Evolutionary conservation across 2,113 vertebrate genomes (phyloP), one percentile per base, ranked within the genome.

Genomic region (Neodontobutis hainanensis): DNA sequence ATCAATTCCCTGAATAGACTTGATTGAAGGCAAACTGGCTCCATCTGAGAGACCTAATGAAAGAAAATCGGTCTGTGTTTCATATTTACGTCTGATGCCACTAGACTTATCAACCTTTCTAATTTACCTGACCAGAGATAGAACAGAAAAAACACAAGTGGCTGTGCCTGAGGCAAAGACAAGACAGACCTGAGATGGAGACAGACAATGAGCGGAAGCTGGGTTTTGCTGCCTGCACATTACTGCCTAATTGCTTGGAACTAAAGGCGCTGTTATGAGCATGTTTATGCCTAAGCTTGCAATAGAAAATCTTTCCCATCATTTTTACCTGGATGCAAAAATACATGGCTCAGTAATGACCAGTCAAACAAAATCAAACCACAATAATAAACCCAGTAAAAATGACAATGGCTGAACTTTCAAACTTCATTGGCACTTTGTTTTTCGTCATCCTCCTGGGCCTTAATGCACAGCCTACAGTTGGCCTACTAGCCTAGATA

Each of bases 171-270:
- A 68, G 76, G 82, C 68, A 60, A 61, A 84, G 73, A 75, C 67
- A 47, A 74, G 80, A 65, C 70, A 46, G 68, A 66, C 70, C 57
- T 8, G 77, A 73, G 87, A 82, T 69, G 59, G 83, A 83, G 83
- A 75, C 60, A 58, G 72, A 79, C 66, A 73, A 63, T 32, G 61
- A 69, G 70, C 62, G 77, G 81, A 70, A 45, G 76, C 73, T 35
- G 71, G 62, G 73, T 34, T 27, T 71, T 65, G 72, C 82, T 69
- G 70, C 79, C 36, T 63, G 78, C 80, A 84, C 85, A 87, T 87
- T 78, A 85, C 79, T 81, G 87, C 82, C 77, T 88, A 90, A 90
- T 85, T 86, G 87, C 85, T 82, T 68, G 85, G 87, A 89, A 87
- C 86, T 87, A 88, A 89, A 88, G 70, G 84, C 70, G 49, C 77